Percentiles rank a stretch among this genome's conserved stretches.
Evolutionary conservation across 2,113 vertebrate species (phyloP).

Genomic region (Dascyllus trimaculatus): DNA sequence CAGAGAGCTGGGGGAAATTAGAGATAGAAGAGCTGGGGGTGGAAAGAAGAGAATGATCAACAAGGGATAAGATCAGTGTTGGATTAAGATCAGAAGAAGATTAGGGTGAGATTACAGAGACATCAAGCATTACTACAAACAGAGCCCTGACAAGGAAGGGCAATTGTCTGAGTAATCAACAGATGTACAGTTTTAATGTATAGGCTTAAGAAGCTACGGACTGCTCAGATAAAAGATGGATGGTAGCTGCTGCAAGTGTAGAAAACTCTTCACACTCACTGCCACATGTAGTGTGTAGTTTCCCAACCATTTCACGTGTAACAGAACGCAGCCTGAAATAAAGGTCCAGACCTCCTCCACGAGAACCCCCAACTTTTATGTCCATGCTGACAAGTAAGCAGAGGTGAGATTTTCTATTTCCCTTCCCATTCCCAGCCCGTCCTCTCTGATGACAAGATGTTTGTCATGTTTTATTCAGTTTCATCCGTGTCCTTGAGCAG

Average conservation of each 20-base stretch:
- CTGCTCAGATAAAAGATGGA: slow-evolving; percentile 28
- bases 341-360: background rate
- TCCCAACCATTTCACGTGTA: slow-evolving; percentile 21
- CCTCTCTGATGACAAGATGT: slow-evolving; percentile 57
- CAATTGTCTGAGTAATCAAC: slow-evolving; percentile 50
- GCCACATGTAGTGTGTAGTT: background rate
- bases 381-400: slow-evolving; percentile 32
- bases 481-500: slow-evolving; percentile 59
- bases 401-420: slow-evolving; percentile 54
- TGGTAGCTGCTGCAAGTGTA: background rate
- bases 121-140: slow-evolving; percentile 60
- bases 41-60: slow-evolving; percentile 46
- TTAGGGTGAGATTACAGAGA: slow-evolving; percentile 61
- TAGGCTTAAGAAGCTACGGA: slow-evolving; percentile 36
- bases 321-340: background rate
- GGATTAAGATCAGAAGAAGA: slow-evolving; percentile 68
- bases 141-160: slow-evolving; percentile 45
- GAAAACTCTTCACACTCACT: slow-evolving; percentile 2
- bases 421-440: slow-evolving; percentile 37
- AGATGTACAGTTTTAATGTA: slow-evolving; percentile 58
- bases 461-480: slow-evolving; percentile 73
- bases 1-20: slow-evolving; percentile 37
- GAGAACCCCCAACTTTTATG: background rate
- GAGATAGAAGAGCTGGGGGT: background rate
- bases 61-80: slow-evolving; percentile 57